Evolutionary conservation across 2,797 vertebrate genomes (phyloP), one percentile per base, ranked within the genome.

Genomic region (Amazonetta brasiliensis): DNA sequence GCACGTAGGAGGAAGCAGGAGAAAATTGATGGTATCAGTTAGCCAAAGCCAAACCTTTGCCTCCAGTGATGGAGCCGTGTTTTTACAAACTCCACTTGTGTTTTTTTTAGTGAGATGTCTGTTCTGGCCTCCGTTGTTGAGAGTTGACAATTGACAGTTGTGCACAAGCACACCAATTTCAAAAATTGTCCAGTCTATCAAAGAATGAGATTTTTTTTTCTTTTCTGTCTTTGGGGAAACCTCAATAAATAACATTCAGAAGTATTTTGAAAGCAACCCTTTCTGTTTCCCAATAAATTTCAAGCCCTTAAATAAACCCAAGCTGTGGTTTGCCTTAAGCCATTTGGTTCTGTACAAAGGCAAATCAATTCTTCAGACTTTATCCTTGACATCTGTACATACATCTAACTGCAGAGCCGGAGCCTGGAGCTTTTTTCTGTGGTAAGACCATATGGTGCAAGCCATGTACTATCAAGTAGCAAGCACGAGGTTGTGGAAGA

Each of bases 201-300:
- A 62, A 90, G 68, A 64, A 30, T 28, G 41, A 80, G 54, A 2
- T 37, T 48, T 22, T 56, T 35, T 77, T 54, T 56, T 39, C 74
- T 58, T 88, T 81, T 39, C 41, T 64, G 9, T 74, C 44, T 90
- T 86, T 89, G 52, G 56, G 75, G 66, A 90, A 89, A 75, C 16
- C 30, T 85, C 56, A 82, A 6, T 89, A 71, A 87, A 82, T 71
- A 90, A 85, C 41, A 80, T 74, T 62, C 9, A 77, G 59, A 78
- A 28, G 17, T 80, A 68, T 87, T 93, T 83, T 87, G 86, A 92
- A 90, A 92, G 44, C 54, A 92, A 77, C 44, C n/a, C 43, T 12
- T 77, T 66, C 39, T 3, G 13, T 94, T 91, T 94, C 46, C 23
- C 78, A 39, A 6, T 81, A 81, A 52, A 76, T 78, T 87, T 92